These are phyloP conservation scores for Ranitomeya imitator DNA, from an alignment of 2,113 vertebrate species.

Conservation along the genomic window DNA sequence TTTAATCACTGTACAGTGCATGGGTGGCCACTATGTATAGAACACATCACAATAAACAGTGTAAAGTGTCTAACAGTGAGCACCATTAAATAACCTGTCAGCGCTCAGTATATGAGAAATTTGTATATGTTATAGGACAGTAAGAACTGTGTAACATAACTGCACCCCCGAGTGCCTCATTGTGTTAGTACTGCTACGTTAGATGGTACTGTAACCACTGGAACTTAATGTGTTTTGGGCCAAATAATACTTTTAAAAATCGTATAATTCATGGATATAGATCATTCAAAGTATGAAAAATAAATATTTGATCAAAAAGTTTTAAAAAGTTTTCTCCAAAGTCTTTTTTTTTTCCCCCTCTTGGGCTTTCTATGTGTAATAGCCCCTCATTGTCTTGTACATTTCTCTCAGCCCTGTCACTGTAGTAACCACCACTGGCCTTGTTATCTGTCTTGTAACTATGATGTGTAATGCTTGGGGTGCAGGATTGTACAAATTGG, in stretches of 20 bases:
- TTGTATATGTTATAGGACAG: slow-evolving; percentile 1
- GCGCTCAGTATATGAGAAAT: slow-evolving; percentile 11
- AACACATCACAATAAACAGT: slow-evolving; percentile 6
- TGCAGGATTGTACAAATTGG: not conserved
- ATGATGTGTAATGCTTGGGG: slow-evolving; percentile 41
- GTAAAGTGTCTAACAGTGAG: slow-evolving; percentile 2
- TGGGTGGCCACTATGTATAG: not conserved
- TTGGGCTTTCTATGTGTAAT: not conserved
- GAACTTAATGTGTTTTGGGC: not conserved
- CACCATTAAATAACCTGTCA: not conserved
- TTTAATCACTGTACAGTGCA: slow-evolving; percentile 23
- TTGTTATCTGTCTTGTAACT: slow-evolving; percentile 43
- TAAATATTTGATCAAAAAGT: slow-evolving; percentile 11
- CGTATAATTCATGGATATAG: slow-evolving; percentile 13
- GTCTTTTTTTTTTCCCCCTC: not conserved
- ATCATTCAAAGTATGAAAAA: slow-evolving; percentile 10
- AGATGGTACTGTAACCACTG: not conserved
- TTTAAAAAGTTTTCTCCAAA: not conserved
- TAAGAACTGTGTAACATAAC: slow-evolving; percentile 9
- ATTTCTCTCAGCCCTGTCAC: not conserved
- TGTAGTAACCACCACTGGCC: slow-evolving; percentile 21
- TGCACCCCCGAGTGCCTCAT: slow-evolving; percentile 22
- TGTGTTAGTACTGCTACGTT: slow-evolving; percentile 4
- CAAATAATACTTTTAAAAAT: slow-evolving; percentile 4
- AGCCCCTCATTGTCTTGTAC: not conserved